Conservation (phyloP, 2,888 invertebrate species). For the Sthenelais limicola region DNA sequence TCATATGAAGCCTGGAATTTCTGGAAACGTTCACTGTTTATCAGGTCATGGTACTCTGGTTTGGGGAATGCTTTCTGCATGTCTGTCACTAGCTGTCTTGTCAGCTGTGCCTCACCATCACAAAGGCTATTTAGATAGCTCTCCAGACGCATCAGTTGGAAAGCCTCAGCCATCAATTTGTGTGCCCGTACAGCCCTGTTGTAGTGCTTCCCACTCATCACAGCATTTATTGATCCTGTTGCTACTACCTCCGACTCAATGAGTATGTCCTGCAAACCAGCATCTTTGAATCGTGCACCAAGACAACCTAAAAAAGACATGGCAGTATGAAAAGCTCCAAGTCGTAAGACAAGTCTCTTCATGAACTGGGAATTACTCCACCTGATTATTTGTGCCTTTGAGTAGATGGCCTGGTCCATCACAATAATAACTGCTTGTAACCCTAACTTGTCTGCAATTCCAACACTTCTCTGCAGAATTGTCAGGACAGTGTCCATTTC, state of each 20-base stretch:
- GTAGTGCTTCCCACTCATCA: slow-evolving; percentile 30
- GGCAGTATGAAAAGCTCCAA: slow-evolving; percentile 1
- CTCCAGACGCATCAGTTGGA: background rate
- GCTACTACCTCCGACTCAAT: slow-evolving; percentile 28
- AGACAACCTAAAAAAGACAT: slow-evolving; percentile 3
- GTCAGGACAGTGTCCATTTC: background rate
- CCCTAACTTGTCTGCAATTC: slow-evolving; percentile 5
- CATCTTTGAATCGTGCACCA: slow-evolving; percentile 30
- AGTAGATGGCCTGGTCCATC: slow-evolving; percentile 33
- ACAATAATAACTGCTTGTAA: background rate
- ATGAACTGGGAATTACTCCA: background rate
- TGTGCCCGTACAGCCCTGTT: slow-evolving; percentile 23
- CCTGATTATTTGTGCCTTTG: slow-evolving; percentile 25
- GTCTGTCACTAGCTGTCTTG: background rate
- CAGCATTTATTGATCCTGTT: slow-evolving; percentile 12
- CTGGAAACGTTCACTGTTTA: background rate
- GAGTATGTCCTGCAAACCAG: slow-evolving; percentile 27
- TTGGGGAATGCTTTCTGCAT: background rate
- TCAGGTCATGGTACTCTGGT: background rate
- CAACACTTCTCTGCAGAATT: background rate
- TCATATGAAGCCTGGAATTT: background rate
- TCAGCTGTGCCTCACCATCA: background rate
- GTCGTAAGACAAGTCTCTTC: background rate
- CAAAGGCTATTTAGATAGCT: background rate
- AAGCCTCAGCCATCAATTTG: slow-evolving; percentile 32